Percentiles rank a stretch among this genome's conserved stretches.
Evolutionary conservation across 1,140 invertebrate genomes (phyloP).

Genomic region (Tigriopus japonicus): DNA sequence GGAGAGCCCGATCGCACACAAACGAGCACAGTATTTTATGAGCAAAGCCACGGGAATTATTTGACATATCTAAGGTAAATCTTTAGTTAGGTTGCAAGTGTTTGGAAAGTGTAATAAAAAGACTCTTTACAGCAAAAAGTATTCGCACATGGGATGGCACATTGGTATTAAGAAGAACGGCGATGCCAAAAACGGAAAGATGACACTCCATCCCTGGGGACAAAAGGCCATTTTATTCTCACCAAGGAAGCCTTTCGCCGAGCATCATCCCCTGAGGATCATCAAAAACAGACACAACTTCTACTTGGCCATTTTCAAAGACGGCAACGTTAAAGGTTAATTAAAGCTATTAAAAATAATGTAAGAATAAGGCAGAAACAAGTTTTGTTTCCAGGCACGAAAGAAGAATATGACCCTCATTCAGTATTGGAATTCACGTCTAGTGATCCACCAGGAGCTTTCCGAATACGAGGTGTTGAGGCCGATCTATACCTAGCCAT

Average conservation of each 20-base stretch:
- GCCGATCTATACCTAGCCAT: constrained; percentile 39
- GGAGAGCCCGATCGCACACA: constrained; percentile 35
- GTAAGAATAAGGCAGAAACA: neutral
- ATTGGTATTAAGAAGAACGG: constrained; percentile 42
- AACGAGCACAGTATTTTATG: constrained; percentile 37
- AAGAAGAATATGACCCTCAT: neutral
- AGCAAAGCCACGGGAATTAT: constrained; percentile 34
- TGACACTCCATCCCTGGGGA: constrained; percentile 31
- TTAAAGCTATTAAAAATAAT: neutral
- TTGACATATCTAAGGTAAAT: constrained; percentile 23
- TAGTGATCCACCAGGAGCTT: neutral
- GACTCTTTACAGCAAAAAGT: constrained; percentile 30
- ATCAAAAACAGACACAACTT: constrained; percentile 3
- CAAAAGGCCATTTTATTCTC: constrained; percentile 43
- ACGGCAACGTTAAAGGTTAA: constrained; percentile 8
- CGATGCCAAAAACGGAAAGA: constrained; percentile 34
- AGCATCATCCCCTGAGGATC: constrained; percentile 16
- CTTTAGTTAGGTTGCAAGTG: too few relatives aligned
- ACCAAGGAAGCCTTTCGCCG: constrained; percentile 30
- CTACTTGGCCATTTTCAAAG: constrained; percentile 20
- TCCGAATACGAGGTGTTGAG: constrained; percentile 32
- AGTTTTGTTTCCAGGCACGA: neutral
- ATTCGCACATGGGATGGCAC: constrained; percentile 39
- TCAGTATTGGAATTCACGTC: constrained; percentile 1
- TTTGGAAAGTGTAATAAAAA: neutral